Evolutionary conservation across 2,797 vertebrate species (phyloP).

Genomic region (Crypturellus tataupa): DNA sequence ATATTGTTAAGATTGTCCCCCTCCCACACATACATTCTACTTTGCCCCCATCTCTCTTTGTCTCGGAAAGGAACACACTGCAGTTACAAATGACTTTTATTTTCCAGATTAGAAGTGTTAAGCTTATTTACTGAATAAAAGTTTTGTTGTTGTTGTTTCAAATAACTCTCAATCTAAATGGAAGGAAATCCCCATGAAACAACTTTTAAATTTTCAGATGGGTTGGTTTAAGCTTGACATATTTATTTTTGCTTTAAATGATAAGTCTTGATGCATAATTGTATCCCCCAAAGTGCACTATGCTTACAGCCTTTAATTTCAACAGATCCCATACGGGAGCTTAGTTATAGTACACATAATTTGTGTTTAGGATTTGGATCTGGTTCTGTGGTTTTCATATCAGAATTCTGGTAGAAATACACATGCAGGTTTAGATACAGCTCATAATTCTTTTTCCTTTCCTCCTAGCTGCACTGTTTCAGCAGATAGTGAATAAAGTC

Average conservation of each 20-base stretch:
- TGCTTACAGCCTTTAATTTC: not conserved
- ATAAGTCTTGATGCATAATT: not conserved
- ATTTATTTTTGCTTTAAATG: constrained; percentile 15
- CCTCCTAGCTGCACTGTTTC: not conserved
- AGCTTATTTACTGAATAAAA: not conserved
- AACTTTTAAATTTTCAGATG: not conserved
- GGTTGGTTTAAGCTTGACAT: not conserved
- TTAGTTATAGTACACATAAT: not conserved
- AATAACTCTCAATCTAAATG: not conserved
- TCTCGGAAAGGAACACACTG: not conserved
- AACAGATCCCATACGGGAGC: not conserved
- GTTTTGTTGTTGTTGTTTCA: not conserved
- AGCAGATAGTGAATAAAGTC: not conserved
- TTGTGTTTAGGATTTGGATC: not conserved
- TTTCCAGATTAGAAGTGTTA: not conserved
- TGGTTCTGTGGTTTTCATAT: not conserved
- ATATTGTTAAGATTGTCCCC: not conserved
- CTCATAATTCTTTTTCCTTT: not conserved
- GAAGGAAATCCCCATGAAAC: not conserved
- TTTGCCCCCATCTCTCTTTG: not conserved
- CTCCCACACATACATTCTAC: not conserved
- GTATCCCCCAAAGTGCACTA: not conserved
- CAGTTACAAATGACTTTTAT: not conserved
- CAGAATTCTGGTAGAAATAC: not conserved
- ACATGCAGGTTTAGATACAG: not conserved